phyloP scores from a whole-genome alignment of 2,888 invertebrate species.

The Rhingia rostrata region DNA sequence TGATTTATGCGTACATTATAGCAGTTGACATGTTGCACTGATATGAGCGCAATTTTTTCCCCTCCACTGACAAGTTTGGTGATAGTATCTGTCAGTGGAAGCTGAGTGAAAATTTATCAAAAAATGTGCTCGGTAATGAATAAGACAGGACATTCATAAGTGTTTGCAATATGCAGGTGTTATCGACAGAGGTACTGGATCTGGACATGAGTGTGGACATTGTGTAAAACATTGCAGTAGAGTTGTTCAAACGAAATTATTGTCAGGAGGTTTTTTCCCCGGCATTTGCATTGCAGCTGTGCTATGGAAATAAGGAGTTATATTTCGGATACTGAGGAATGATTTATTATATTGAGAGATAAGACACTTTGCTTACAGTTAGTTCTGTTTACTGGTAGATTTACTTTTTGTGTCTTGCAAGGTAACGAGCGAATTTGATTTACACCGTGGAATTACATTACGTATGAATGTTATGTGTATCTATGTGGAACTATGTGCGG shows the following conservation, averaged over 20 bases:
- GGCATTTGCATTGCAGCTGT: constrained; percentile 25
- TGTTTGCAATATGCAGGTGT: constrained; percentile 61
- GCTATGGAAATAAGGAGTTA: constrained; percentile 20
- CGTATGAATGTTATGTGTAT: too few species aligned
- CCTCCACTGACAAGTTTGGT: constrained; percentile 62
- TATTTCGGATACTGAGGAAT: constrained; percentile 38
- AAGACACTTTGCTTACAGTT: constrained; percentile 57
- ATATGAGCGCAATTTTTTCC: constrained; percentile 51
- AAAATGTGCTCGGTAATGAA: constrained; percentile 8
- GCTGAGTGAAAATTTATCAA: constrained; percentile 52
- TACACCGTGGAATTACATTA: constrained; percentile 1
- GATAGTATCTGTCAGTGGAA: constrained; percentile 70
- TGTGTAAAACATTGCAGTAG: constrained; percentile 33
- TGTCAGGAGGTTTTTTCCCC: constrained; percentile 15
- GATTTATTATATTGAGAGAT: constrained; percentile 57
- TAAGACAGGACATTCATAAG: constrained; percentile 37
- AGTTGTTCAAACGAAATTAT: constrained; percentile 5
- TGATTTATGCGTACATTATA: constrained; percentile 70
- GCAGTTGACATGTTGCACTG: constrained; percentile 61
- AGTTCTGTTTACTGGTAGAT: constrained; percentile 17
- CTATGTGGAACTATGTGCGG: too few species aligned
- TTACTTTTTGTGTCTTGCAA: background rate
- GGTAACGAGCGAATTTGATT: constrained; percentile 9
- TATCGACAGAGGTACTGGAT: constrained; percentile 28
- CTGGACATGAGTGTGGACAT: constrained; percentile 46